Evolutionary conservation across 2,888 invertebrate species (phyloP).

Genomic region (Lissonota sp.): DNA sequence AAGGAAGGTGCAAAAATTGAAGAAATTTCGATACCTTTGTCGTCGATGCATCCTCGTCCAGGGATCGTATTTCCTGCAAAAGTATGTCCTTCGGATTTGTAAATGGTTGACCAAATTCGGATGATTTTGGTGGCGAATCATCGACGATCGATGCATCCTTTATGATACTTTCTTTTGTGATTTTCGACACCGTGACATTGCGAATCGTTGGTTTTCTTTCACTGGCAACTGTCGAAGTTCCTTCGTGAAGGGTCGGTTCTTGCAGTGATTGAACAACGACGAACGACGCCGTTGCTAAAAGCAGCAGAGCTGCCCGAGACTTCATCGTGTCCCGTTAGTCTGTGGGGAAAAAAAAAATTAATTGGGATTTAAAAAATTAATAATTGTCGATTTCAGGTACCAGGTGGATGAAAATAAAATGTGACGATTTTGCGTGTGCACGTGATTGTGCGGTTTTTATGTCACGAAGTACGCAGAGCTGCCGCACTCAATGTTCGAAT

Average conservation of each 20-base stretch:
- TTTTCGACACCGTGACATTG: background rate
- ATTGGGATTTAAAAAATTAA: slow-evolving; percentile 10
- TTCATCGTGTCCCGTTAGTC: slow-evolving; percentile 64
- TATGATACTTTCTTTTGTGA: background rate
- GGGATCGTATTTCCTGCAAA: slow-evolving; percentile 75
- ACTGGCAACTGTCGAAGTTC: slow-evolving; percentile 27
- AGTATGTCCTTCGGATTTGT: slow-evolving; percentile 74
- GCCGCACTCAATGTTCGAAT: slow-evolving; percentile 39
- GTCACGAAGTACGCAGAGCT: slow-evolving; percentile 1
- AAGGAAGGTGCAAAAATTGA: background rate
- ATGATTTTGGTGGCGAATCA: slow-evolving; percentile 23
- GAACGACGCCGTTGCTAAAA: slow-evolving; percentile 52
- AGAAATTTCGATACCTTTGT: slow-evolving; percentile 61
- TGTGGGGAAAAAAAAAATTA: slow-evolving; percentile 24
- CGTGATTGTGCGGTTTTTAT: slow-evolving; percentile 15
- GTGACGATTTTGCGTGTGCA: background rate
- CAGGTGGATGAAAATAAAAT: too few species aligned
- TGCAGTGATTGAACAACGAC: slow-evolving; percentile 24
- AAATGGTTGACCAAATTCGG: slow-evolving; percentile 64
- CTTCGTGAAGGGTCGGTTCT: background rate
- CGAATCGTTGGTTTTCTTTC: slow-evolving; percentile 13
- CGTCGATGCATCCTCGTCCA: slow-evolving; percentile 73
- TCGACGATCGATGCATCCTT: slow-evolving; percentile 15
- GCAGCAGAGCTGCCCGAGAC: slow-evolving; percentile 65
- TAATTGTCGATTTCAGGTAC: background rate